phyloP scores from a whole-genome alignment of 2,888 invertebrate species.

The Phragmatobia fuliginosa region DNA sequence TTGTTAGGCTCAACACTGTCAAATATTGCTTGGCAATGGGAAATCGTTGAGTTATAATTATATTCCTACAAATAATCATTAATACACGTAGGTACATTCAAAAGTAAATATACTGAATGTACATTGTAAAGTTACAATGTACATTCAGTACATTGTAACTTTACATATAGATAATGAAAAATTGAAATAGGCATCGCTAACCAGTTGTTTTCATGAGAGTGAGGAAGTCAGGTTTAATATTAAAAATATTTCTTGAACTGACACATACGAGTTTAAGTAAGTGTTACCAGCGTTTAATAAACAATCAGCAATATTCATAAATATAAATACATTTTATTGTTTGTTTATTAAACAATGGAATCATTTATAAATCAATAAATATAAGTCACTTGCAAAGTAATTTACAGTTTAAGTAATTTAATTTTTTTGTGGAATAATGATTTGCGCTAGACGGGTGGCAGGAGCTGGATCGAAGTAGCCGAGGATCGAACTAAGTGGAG shows the following conservation, averaged over 20 bases:
- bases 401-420: background rate
- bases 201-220: background rate
- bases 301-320: background rate
- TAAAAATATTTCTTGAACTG: background rate
- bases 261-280: background rate
- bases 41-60: constrained; percentile 18
- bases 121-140: too few relatives aligned
- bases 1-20: constrained; percentile 49
- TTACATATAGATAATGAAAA: background rate
- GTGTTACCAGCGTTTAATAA: background rate
- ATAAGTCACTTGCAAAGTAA: background rate
- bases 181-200: background rate
- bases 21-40: constrained; percentile 35
- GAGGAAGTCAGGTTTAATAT: background rate
- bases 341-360: background rate
- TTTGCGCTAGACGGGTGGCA: too few relatives aligned
- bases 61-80: background rate
- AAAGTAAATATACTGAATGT: too few relatives aligned
- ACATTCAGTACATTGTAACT: too few relatives aligned
- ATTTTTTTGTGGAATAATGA: too few relatives aligned
- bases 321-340: background rate
- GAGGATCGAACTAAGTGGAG: too few relatives aligned
- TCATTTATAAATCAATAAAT: background rate
- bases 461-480: too few relatives aligned
- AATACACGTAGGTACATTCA: too few relatives aligned